Percentiles rank a stretch among this genome's conserved stretches.
Evolutionary conservation across 2,888 invertebrate genomes (phyloP).

Genomic region (Mylabris sibirica): DNA sequence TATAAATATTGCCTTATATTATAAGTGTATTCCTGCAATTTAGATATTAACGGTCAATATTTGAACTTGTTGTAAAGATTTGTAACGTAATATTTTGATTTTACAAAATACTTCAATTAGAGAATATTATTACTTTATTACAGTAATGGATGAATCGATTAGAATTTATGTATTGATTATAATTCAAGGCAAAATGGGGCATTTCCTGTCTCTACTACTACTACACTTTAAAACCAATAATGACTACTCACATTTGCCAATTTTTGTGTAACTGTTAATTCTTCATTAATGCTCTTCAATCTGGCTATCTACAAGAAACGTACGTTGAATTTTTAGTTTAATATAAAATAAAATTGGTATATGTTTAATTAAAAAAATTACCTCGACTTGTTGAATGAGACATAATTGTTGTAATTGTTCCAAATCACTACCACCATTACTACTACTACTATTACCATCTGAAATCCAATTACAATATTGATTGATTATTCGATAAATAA

Average conservation of each 20-base stretch:
- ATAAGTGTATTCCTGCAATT: conserved; percentile 7
- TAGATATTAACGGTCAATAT: conserved; percentile 13
- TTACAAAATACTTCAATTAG: neutral
- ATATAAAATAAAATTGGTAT: neutral
- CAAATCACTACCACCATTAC: conserved; percentile 55
- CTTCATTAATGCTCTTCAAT: conserved; percentile 12
- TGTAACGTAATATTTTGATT: neutral
- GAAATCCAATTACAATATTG: conserved; percentile 16
- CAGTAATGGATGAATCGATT: too few relatives aligned
- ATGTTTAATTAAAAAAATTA: conserved; percentile 52
- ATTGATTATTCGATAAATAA: neutral
- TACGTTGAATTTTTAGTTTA: neutral
- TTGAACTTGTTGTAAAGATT: neutral
- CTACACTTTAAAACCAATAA: neutral
- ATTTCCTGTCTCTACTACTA: neutral
- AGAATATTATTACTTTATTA: neutral
- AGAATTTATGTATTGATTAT: neutral
- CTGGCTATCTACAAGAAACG: neutral
- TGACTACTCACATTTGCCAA: neutral
- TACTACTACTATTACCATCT: too few relatives aligned
- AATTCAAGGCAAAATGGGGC: neutral
- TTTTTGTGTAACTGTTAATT: neutral
- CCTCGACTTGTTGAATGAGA: conserved; percentile 69
- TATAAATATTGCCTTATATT: neutral
- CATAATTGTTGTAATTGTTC: conserved; percentile 67